Conservation (phyloP, 2,113 vertebrate species). For the Megaleporinus macrocephalus region DNA sequence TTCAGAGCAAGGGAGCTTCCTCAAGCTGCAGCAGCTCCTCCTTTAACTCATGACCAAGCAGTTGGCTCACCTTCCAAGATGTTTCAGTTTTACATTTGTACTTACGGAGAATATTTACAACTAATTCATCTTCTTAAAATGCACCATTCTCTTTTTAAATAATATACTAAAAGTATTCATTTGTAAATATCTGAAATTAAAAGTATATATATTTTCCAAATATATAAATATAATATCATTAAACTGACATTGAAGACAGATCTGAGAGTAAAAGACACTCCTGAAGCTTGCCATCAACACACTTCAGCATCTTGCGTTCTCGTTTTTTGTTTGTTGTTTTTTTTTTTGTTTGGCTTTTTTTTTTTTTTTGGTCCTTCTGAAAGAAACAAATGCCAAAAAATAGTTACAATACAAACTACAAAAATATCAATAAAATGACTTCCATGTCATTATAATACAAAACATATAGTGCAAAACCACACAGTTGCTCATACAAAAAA, state of each 20-base stretch:
- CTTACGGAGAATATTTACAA: conserved; percentile 83
- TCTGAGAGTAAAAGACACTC: conserved; percentile 81
- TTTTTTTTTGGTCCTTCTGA: conserved; percentile 76
- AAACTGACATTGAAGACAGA: conserved; percentile 85
- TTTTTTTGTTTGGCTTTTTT: conserved; percentile 70
- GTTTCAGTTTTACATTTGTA: conserved; percentile 54
- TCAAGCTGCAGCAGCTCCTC: conserved; percentile 30
- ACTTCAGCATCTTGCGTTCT: conserved; percentile 60
- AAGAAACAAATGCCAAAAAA: conserved; percentile 48
- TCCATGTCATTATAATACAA: conserved; percentile 52
- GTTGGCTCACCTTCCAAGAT: conserved; percentile 45
- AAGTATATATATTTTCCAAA: conserved; percentile 78
- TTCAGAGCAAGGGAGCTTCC: background rate
- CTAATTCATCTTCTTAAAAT: conserved; percentile 75
- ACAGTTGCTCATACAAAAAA: conserved; percentile 44
- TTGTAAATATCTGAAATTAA: conserved; percentile 85
- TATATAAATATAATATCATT: conserved; percentile 88
- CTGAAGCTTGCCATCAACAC: conserved; percentile 67
- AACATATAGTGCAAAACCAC: conserved; percentile 58
- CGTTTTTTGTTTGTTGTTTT: conserved; percentile 49
- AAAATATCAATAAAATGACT: conserved; percentile 57
- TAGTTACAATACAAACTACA: conserved; percentile 43
- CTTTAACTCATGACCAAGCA: conserved; percentile 12
- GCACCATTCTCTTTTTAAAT: conserved; percentile 78
- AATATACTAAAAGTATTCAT: conserved; percentile 80